These are phyloP conservation scores for Drosophila pandora DNA, from an alignment of 1,140 invertebrate genomes.

Conservation along the genomic window DNA sequence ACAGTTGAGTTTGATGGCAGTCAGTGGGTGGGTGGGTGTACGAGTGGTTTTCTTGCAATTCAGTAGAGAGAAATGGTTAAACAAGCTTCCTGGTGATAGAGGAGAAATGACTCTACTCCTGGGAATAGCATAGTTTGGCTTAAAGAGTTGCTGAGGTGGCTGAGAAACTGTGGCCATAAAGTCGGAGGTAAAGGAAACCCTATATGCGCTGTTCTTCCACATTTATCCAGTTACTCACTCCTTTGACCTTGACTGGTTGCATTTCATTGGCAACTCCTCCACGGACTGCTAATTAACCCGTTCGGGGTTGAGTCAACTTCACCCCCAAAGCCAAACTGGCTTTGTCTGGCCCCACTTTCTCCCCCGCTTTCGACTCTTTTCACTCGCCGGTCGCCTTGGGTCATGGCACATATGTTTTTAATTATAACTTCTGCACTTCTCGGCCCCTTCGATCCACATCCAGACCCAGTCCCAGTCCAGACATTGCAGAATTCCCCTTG, in stretches of 20 bases:
- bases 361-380: neutral
- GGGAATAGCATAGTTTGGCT: slow-evolving; percentile 32
- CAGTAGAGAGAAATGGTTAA: slow-evolving; percentile 24
- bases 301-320: slow-evolving; percentile 33
- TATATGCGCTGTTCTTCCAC: neutral
- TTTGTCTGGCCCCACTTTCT: slow-evolving; percentile 30
- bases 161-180: slow-evolving; percentile 32
- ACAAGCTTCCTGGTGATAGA: slow-evolving; percentile 35
- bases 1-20: slow-evolving; percentile 14
- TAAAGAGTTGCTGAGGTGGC: slow-evolving; percentile 32
- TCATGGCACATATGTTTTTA: slow-evolving; percentile 78
- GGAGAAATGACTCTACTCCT: slow-evolving; percentile 22
- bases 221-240: neutral
- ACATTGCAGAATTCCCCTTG: slow-evolving; percentile 39
- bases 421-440: slow-evolving; percentile 61
- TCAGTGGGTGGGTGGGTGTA: neutral
- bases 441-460: slow-evolving; percentile 15
- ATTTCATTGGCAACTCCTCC: slow-evolving; percentile 41
- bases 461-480: slow-evolving; percentile 6
- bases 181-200: neutral
- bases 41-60: slow-evolving; percentile 8
- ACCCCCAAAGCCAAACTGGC: slow-evolving; percentile 33
- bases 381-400: slow-evolving; percentile 17
- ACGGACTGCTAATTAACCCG: slow-evolving; percentile 71
- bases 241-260: slow-evolving; percentile 41